These are phyloP conservation scores for Centropus unirufus DNA, from an alignment of 2,113 vertebrate genomes.

Conservation along the genomic window DNA sequence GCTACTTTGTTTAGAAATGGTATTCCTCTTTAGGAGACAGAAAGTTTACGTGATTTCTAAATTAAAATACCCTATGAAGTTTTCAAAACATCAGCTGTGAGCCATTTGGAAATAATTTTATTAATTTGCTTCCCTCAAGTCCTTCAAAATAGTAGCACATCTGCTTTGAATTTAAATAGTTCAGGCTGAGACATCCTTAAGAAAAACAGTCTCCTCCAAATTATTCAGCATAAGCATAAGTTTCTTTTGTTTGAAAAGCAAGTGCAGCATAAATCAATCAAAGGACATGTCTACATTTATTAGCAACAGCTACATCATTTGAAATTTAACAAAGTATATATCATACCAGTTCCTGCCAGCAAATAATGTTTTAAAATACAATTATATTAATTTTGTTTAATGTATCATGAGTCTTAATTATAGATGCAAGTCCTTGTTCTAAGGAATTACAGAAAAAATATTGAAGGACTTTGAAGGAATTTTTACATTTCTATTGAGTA, in stretches of 20 bases:
- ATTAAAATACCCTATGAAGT: not conserved
- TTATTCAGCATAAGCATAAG: slow-evolving; percentile 10
- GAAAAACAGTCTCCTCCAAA: slow-evolving; percentile 49
- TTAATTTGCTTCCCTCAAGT: slow-evolving; percentile 53
- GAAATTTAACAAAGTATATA: not conserved
- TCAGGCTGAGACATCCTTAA: slow-evolving; percentile 29
- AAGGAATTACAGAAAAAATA: not conserved
- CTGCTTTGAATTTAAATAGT: slow-evolving; percentile 17
- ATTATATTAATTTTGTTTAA: not conserved
- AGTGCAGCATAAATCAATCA: slow-evolving; percentile 20
- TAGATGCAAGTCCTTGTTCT: not conserved
- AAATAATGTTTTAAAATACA: not conserved
- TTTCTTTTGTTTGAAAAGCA: slow-evolving; percentile 12
- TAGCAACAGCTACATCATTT: not conserved
- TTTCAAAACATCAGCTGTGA: slow-evolving; percentile 37
- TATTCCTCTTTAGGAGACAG: not conserved
- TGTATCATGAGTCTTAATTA: not conserved
- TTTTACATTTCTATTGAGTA: not conserved
- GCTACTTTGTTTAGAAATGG: not conserved
- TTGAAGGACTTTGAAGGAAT: not conserved
- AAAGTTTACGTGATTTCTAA: not conserved
- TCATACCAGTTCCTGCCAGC: not conserved
- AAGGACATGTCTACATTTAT: not conserved
- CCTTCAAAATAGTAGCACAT: slow-evolving; percentile 58
- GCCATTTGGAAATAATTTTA: slow-evolving; percentile 40